Evolutionary conservation across 2,113 vertebrate species (phyloP).

Genomic region (Cynoglossus semilaevis): DNA sequence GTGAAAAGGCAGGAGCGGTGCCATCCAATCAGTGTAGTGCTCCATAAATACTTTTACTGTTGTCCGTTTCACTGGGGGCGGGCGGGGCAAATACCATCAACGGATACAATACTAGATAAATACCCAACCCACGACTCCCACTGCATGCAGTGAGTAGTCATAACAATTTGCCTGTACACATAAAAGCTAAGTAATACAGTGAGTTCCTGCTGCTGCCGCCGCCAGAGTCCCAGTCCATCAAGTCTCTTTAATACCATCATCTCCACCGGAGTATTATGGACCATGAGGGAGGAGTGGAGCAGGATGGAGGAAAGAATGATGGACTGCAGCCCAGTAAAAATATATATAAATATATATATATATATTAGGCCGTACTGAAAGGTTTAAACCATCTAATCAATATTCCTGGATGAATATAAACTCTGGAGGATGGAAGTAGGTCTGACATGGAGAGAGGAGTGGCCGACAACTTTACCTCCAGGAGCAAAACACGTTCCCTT

Average conservation of each 20-base stretch:
- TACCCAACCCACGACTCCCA: too few species aligned
- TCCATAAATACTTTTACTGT: slow-evolving; percentile 8
- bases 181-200: background rate
- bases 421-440: slow-evolving; percentile 52
- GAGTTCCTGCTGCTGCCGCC: slow-evolving; percentile 3
- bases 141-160: too few species aligned
- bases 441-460: slow-evolving; percentile 34
- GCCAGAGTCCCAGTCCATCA: slow-evolving; percentile 22
- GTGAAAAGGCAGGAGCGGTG: slow-evolving; percentile 1
- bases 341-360: too few species aligned
- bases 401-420: slow-evolving; percentile 65
- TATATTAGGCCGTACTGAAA: slow-evolving; percentile 48
- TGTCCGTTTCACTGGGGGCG: background rate
- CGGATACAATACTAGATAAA: background rate
- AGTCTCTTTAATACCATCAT: slow-evolving; percentile 30
- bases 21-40: slow-evolving; percentile 32
- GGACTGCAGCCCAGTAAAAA: slow-evolving; percentile 47
- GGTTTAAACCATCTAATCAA: slow-evolving; percentile 63
- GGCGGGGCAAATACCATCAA: background rate
- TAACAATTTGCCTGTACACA: background rate
- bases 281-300: slow-evolving; percentile 28
- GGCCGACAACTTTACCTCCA: slow-evolving; percentile 10
- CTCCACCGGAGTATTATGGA: slow-evolving; percentile 29
- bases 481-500: background rate
- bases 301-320: slow-evolving; percentile 27